phyloP scores from a whole-genome alignment of 1,140 invertebrate species.

The Lucilia cuprina region DNA sequence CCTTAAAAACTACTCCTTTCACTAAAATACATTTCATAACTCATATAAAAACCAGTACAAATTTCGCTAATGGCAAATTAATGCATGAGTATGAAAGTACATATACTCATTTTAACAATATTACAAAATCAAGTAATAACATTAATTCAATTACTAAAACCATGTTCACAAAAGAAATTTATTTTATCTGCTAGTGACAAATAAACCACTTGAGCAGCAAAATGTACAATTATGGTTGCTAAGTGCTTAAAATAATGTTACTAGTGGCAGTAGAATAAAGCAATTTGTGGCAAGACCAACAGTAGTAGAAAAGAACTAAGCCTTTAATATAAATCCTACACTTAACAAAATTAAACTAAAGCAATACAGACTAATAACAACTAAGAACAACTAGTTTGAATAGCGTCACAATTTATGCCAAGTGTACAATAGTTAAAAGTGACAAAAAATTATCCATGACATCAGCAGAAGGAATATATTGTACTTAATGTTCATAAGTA shows the following conservation, averaged over 20 bases:
- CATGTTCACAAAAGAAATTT: not conserved
- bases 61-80: too few species aligned
- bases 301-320: not conserved
- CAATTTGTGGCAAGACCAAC: not conserved
- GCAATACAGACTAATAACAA: not conserved
- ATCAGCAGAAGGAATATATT: not conserved
- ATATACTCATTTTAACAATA: too few species aligned
- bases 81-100: too few species aligned
- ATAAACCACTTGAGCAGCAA: conserved; percentile 1
- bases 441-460: not conserved
- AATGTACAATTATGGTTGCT: conserved; percentile 6
- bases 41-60: too few species aligned
- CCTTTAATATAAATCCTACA: not conserved
- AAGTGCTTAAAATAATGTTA: not conserved
- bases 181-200: conserved; percentile 9
- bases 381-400: not conserved
- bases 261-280: not conserved
- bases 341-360: not conserved
- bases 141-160: conserved; percentile 8
- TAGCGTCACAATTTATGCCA: not conserved
- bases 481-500: not conserved
- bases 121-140: not conserved
- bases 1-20: too few species aligned
- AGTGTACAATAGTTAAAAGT: not conserved
- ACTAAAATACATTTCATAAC: too few species aligned